These are phyloP conservation scores for Nephotettix cincticeps DNA, from an alignment of 1,140 invertebrate species.

Conservation along the genomic window DNA sequence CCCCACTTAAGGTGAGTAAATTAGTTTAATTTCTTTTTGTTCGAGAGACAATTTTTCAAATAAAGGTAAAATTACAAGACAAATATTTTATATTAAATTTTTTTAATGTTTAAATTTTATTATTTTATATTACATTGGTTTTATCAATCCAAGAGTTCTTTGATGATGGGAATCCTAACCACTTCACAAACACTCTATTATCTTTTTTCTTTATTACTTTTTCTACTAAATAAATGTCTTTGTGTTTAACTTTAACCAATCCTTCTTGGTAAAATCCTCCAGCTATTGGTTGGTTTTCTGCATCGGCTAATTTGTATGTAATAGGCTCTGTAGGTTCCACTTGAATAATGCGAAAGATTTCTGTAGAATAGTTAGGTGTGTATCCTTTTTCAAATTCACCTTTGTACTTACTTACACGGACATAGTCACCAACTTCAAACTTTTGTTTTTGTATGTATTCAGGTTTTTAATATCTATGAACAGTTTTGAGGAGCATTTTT, in stretches of 20 bases:
- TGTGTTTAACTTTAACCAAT: conserved; percentile 34
- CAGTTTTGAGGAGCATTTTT: background rate
- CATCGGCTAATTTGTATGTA: conserved; percentile 28
- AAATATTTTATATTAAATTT: too few relatives aligned
- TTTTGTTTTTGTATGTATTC: conserved; percentile 2
- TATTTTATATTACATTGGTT: too few relatives aligned
- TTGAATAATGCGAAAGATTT: conserved; percentile 8
- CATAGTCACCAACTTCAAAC: conserved; percentile 26
- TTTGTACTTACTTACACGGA: conserved; percentile 30
- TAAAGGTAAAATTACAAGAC: too few relatives aligned
- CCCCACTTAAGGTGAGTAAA: too few relatives aligned
- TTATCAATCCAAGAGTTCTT: conserved; percentile 19
- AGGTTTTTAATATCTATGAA: too few relatives aligned
- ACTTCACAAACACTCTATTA: conserved; percentile 30
- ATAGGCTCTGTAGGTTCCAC: conserved; percentile 1
- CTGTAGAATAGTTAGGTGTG: conserved; percentile 25
- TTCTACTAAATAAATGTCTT: conserved; percentile 43
- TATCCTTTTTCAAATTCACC: conserved; percentile 30
- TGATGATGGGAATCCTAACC: conserved; percentile 27
- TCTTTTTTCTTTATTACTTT: conserved; percentile 34
- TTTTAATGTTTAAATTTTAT: too few relatives aligned
- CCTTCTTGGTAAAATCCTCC: conserved; percentile 31
- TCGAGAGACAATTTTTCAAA: too few relatives aligned
- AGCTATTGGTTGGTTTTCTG: background rate
- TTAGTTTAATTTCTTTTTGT: too few relatives aligned